Base-by-base conservation (phyloP, 1,140 invertebrate genomes). In the Drosophila miranda region DNA sequence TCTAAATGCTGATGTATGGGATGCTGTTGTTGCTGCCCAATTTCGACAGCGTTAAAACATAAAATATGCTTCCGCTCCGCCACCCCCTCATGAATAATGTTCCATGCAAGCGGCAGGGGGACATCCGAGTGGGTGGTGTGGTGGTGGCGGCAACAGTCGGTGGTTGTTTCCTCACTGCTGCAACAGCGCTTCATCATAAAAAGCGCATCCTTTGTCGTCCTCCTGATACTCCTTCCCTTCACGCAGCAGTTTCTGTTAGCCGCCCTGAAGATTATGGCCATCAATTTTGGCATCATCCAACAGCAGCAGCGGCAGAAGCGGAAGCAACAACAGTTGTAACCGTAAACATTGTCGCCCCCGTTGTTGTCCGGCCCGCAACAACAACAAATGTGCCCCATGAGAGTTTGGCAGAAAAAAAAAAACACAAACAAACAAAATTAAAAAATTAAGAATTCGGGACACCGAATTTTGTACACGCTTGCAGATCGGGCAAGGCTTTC, bases 11-110 rank as follows among this genome's bases (percentile, higher is more conserved):
- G 86, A 89, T 89, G 86, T 89, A 89, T 84, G 81, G 77, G 81
- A 45, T 79, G 52, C 45, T 75, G 78, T 55, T 81, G 72, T 64
- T 83, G 71, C 57, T 66, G 77, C 68, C 26, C 81, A 76, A 89
- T 89, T 89, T 89, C 81, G 80, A 83, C 84, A 89, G 73, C 86
- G 86, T 84, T 89, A 89, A 89, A 89, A 84, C 86, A 89, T 89
- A 89, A 89, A 89, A 89, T 89, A 89, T 89, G 86, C 86, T 89
- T 82, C 80, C 77, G 66, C 64, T 86, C 54, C 62, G 45, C 19
- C 38, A 57, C 57, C 59, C 46, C 59, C n/a, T 46, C 67, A 84
- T 89, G 84, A 89, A 89, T 89, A 89, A 89, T 89, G 84, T 84
- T 81, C 72, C 59, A 9, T 75, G 83, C 68, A 71, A 56, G 58